Evolutionary conservation across 2,888 invertebrate species (phyloP).

Genomic region (Helleia helle): DNA sequence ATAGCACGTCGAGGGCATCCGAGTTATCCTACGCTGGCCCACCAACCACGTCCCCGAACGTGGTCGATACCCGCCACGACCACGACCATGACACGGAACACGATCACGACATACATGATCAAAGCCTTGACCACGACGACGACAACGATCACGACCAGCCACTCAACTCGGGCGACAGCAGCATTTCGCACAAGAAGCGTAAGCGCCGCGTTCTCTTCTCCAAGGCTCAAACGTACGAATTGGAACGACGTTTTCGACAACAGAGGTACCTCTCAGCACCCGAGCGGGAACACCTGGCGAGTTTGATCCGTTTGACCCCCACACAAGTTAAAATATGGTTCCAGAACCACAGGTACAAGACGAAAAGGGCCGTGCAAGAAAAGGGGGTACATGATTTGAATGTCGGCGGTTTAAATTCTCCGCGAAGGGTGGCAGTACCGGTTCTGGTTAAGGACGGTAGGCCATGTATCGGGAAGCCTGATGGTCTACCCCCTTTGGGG

Average conservation of each 20-base stretch:
- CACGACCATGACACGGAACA: conserved; percentile 44
- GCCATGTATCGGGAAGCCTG: conserved; percentile 82
- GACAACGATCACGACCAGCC: conserved; percentile 67
- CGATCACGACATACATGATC: conserved; percentile 70
- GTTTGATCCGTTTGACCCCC: conserved; percentile 94
- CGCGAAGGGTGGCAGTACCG: conserved; percentile 93
- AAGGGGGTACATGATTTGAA: conserved; percentile 83
- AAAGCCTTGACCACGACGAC: conserved; percentile 75
- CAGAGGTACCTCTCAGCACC: conserved; percentile 98
- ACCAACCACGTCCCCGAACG: conserved; percentile 50
- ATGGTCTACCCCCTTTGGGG: conserved; percentile 64
- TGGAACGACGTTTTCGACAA: conserved; percentile 95
- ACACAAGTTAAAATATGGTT: conserved; percentile 99
- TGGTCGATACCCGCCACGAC: conserved; percentile 41
- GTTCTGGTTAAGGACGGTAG: conserved; percentile 96
- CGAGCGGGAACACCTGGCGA: conserved; percentile 96
- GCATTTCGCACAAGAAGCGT: conserved; percentile 85
- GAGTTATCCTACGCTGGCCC: conserved; percentile 76
- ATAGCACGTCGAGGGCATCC: conserved; percentile 90
- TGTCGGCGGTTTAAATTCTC: conserved; percentile 83
- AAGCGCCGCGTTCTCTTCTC: conserved; percentile 98
- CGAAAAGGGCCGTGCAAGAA: conserved; percentile 97
- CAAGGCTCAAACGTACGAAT: conserved; percentile 96
- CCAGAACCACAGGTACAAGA: conserved; percentile 99
- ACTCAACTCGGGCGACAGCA: conserved; percentile 50